Conservation (phyloP, 2,113 vertebrate genomes). For the Bostrychus sinensis region DNA sequence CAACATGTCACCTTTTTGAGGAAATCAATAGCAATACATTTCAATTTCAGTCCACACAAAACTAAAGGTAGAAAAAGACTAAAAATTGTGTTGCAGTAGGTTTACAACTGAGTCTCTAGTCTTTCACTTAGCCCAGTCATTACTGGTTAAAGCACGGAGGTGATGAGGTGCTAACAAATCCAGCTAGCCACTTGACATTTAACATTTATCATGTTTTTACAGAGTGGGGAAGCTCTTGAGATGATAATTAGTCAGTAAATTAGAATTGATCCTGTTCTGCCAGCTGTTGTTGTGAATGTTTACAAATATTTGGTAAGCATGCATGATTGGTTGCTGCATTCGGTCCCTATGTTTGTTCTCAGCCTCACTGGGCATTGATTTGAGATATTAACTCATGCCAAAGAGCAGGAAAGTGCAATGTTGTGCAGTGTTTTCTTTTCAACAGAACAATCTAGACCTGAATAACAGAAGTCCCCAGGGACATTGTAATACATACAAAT, state of each 20-base stretch:
- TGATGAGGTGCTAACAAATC: conserved; percentile 34
- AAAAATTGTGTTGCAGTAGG: conserved; percentile 37
- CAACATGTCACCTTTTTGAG: conserved; percentile 8
- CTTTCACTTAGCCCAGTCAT: conserved; percentile 43
- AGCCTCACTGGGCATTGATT: conserved; percentile 14
- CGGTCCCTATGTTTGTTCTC: conserved; percentile 11
- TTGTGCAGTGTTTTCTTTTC: conserved; percentile 4
- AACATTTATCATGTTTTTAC: conserved; percentile 48
- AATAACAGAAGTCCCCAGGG: conserved; percentile 2
- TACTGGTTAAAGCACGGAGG: conserved; percentile 31
- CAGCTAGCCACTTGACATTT: conserved; percentile 13
- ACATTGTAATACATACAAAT: conserved; percentile 22
- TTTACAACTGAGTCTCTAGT: background rate
- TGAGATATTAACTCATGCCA: conserved; percentile 24
- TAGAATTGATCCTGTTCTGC: conserved; percentile 57
- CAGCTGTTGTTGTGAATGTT: conserved; percentile 33
- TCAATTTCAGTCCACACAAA: conserved; percentile 5
- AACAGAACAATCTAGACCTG: background rate
- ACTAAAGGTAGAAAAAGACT: conserved; percentile 8
- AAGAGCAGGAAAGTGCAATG: conserved; percentile 11
- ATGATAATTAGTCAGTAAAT: conserved; percentile 61
- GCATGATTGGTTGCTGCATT: conserved; percentile 10
- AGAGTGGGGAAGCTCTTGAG: conserved; percentile 26
- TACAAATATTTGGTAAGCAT: conserved; percentile 40
- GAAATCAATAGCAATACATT: conserved; percentile 44